Evolutionary conservation across 2,888 invertebrate genomes (phyloP).

Genomic region (Nephrocerus scutellatus): DNA sequence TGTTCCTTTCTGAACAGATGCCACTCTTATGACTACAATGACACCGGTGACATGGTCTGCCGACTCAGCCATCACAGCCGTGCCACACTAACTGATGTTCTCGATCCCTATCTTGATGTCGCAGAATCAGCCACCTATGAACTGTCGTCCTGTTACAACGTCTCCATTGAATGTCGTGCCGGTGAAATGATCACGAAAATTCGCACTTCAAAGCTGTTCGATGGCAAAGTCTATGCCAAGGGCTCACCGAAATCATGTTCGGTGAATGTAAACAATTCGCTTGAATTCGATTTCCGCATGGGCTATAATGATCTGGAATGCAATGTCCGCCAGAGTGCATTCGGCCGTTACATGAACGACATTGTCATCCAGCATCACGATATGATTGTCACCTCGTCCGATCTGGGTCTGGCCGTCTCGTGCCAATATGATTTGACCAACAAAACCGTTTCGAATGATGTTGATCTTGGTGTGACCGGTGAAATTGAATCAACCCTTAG

Average conservation of each 20-base stretch:
- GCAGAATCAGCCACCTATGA: conserved; percentile 88
- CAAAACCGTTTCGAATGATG: conserved; percentile 88
- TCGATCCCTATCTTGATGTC: conserved; percentile 82
- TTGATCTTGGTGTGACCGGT: conserved; percentile 80
- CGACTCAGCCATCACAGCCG: conserved; percentile 84
- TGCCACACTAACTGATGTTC: conserved; percentile 79
- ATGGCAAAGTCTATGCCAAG: conserved; percentile 91
- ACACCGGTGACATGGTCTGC: conserved; percentile 89
- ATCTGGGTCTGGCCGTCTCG: conserved; percentile 85
- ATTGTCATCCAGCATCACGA: conserved; percentile 94
- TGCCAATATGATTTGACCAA: conserved; percentile 92
- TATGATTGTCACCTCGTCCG: conserved; percentile 89
- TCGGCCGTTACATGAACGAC: conserved; percentile 82
- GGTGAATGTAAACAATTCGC: conserved; percentile 75
- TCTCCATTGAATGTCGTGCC: conserved; percentile 82
- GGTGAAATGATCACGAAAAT: conserved; percentile 89
- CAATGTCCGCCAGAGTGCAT: conserved; percentile 76
- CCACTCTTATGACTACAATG: conserved; percentile 91
- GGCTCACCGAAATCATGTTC: conserved; percentile 89
- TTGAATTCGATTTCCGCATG: conserved; percentile 87
- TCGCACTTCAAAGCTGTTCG: conserved; percentile 84
- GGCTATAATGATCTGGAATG: conserved; percentile 88
- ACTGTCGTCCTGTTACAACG: conserved; percentile 86
- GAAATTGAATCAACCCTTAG: conserved; percentile 80
- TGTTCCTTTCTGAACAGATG: conserved; percentile 52